These are phyloP conservation scores for Melanerpes aurifrons DNA, from an alignment of 2,113 vertebrate species.

Conservation along the genomic window DNA sequence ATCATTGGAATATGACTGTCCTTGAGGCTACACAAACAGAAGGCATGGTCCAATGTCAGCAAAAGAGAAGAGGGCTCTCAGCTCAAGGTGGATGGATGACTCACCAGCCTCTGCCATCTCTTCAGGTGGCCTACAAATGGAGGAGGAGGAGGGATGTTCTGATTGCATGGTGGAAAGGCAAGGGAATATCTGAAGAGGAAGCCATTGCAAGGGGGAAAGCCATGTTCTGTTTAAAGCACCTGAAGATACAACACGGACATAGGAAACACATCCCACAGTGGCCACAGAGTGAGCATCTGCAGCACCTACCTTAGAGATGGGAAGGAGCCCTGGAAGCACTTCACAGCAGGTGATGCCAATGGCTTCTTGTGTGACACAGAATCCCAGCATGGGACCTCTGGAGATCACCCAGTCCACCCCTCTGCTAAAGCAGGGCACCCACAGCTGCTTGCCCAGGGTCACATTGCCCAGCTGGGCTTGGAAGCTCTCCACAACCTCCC, in stretches of 20 bases:
- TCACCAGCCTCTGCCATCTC: not conserved
- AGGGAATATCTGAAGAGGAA: not conserved
- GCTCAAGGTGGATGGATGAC: not conserved
- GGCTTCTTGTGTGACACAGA: not conserved
- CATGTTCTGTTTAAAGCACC: not conserved
- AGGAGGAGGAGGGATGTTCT: not conserved
- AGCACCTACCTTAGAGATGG: not conserved
- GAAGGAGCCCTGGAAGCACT: not conserved
- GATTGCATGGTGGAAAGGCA: accelerated
- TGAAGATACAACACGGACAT: accelerated
- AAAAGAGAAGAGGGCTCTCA: not conserved
- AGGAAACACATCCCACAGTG: not conserved
- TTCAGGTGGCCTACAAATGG: not conserved
- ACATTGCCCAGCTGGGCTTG: too few relatives aligned
- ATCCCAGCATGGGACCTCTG: too few relatives aligned
- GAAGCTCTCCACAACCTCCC: too few relatives aligned
- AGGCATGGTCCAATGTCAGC: not conserved
- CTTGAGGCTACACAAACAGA: not conserved
- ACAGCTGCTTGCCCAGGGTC: too few relatives aligned
- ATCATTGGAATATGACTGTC: not conserved
- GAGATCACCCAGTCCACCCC: too few relatives aligned
- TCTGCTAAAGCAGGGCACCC: too few relatives aligned
- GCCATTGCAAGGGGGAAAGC: not conserved
- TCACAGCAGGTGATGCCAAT: not conserved
- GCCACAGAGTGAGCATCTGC: not conserved